Evolutionary conservation across 1,140 invertebrate genomes (phyloP), one percentile per base, ranked within the genome.

Genomic region (Panagrolaimus sp.): DNA sequence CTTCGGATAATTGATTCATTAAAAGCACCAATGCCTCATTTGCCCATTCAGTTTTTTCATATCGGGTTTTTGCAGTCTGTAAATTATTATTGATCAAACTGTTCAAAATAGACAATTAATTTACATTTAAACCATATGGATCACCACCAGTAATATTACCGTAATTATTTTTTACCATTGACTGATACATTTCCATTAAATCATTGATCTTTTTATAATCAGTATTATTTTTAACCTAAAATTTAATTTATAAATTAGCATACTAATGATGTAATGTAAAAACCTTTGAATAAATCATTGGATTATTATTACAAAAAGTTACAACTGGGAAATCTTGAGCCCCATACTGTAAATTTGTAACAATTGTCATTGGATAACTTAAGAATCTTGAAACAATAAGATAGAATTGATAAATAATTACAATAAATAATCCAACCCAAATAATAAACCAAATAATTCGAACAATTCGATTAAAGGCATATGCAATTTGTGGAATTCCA

Each of bases 251-350:
- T 4, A 38, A 38, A 38, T 4, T 2, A 2, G 32, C 32, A 4
- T 38, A 4, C 7, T 38, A 38, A 4, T 38, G 7, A 4, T 38
- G 2, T 38, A n/a, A n/a, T n/a, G n/a, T n/a, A n/a, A n/a, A n/a
- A n/a, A 38, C 32, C 7, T 38, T 38, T 38, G 32, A 38, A 38
- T 38, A 38, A 38, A 38, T 14, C 52, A 58, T 10, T 14, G 52
- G 52, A 26, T 58, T 58, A 21, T 28, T 58, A 17, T 58, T 58
- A 58, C 52, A 58, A 58, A 58, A 26, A 21, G 52, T 58, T n/a
- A 58, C 52, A 21, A 26, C 52, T 12, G 52, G 52, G 17, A 58
- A 58, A 14, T 58, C 52, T 14, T 26, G 15, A 21, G 52, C 52
- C 52, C 52, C 52, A 58, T 58, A 58, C 8, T 24, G 9, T 5